Base-by-base conservation (phyloP, 2,888 invertebrate genomes). In the Agrochola litura region DNA sequence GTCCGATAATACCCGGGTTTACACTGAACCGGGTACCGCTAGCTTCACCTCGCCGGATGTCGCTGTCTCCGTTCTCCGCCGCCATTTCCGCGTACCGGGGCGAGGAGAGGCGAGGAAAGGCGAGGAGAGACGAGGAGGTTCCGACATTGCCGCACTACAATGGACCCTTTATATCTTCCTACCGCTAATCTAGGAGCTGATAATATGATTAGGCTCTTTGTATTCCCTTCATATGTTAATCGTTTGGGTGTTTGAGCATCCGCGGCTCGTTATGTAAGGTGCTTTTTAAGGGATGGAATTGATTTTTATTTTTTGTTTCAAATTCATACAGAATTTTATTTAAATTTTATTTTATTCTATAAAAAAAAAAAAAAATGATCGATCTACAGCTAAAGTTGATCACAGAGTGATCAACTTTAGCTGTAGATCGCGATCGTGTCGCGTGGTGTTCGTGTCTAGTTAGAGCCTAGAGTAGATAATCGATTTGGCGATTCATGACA, bases 11-110 rank as follows among this genome's bases (percentile, higher is more conserved):
- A 76, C 81, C 81, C 87, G 86, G 87, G 88, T 46, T 84, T 80
- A 84, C 82, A 84, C 77, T 85, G 90, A 89, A 85, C 90, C 89
- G 89, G 90, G 91, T 88, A 88, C 86, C 78, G 82, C 81, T 84
- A 86, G 91, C 90, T 92, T 93, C 94, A 94, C 95, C 94, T 94
- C 92, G 82, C 94, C 95, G 95, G 95, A 96, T 90, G 93, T 91
- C 91, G 91, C 94, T 94, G 96, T 95, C 95, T 95, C 96, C 94
- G 95, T 92, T 93, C 93, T 92, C 93, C 93, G 93, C 96, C 95
- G 92, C 95, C 93, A 93, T 93, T 94, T 96, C 95, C 96, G 93
- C 84, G 89, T 89, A 88, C 84, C 76, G 88, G 79, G 84, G 79
- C 67, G 87, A 89, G 85, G 49, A 25, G 86, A 56, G 75, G 73